Conservation (phyloP, 2,113 vertebrate species). For the Erythrocercus mccallii region DNA sequence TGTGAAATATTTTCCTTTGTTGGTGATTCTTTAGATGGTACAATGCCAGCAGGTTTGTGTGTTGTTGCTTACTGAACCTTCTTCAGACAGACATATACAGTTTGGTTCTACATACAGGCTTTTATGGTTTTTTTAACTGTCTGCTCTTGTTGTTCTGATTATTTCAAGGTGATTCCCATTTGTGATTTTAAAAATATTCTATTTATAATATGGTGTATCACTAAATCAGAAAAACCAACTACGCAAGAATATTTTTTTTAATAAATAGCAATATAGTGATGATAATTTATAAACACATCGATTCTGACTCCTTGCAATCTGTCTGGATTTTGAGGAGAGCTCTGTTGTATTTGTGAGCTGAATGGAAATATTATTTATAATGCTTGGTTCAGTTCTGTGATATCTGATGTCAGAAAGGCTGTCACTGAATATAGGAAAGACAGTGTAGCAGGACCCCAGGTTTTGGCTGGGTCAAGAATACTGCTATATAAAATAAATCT, state of each 20-base stretch:
- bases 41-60: neutral
- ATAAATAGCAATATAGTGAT: neutral
- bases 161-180: neutral
- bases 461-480: neutral
- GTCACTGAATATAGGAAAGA: neutral
- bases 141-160: neutral
- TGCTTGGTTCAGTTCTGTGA: neutral
- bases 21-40: neutral
- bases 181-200: neutral
- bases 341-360: neutral
- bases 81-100: neutral
- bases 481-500: neutral
- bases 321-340: neutral
- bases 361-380: neutral
- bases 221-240: fast-evolving
- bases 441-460: neutral
- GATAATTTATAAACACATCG: neutral
- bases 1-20: neutral
- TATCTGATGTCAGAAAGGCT: neutral
- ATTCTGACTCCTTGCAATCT: neutral
- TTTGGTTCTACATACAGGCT: neutral
- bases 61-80: neutral
- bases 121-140: neutral
- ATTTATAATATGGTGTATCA: neutral
- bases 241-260: neutral